These are phyloP conservation scores for Anniella stebbinsi DNA, from an alignment of 2,797 vertebrate species.

Conservation along the genomic window DNA sequence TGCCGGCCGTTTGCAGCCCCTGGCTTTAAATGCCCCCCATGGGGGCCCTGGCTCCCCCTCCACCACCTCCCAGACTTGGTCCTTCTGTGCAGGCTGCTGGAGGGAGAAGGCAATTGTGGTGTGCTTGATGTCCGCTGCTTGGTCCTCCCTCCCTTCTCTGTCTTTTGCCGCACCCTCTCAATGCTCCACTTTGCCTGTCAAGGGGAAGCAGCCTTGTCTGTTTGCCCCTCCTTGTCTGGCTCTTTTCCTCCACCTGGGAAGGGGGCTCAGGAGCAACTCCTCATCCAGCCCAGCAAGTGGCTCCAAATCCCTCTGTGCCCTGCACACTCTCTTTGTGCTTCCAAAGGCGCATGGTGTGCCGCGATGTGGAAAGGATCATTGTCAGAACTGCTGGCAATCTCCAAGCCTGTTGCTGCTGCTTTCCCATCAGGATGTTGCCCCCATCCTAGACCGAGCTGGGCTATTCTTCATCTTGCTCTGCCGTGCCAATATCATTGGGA, in stretches of 20 bases:
- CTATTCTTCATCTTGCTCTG: slow-evolving; percentile 93
- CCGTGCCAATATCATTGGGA: slow-evolving; percentile 93
- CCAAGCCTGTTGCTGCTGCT: slow-evolving; percentile 39
- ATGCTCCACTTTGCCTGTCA: slow-evolving; percentile 70
- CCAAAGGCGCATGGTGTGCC: slow-evolving; percentile 20
- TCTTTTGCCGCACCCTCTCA: slow-evolving; percentile 42
- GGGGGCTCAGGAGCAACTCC: slow-evolving; percentile 56
- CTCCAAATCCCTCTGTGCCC: not conserved
- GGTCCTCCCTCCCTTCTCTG: slow-evolving; percentile 53
- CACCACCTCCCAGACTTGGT: too few relatives aligned
- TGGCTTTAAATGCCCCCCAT: not conserved
- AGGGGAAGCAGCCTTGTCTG: slow-evolving; percentile 69
- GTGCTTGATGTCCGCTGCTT: slow-evolving; percentile 48
- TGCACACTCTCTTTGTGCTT: not conserved
- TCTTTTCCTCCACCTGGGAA: slow-evolving; percentile 56
- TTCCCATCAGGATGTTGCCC: slow-evolving; percentile 80
- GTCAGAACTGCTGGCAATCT: slow-evolving; percentile 42
- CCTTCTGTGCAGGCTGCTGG: not conserved
- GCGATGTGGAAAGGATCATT: slow-evolving; percentile 19
- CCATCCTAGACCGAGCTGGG: slow-evolving; percentile 87
- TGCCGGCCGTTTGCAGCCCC: too few relatives aligned
- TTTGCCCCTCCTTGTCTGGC: slow-evolving; percentile 63
- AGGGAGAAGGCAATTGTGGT: slow-evolving; percentile 8
- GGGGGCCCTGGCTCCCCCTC: not conserved
- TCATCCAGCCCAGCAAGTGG: slow-evolving; percentile 27